Evolutionary conservation across 2,888 invertebrate species (phyloP).

Genomic region (Mesoligia furuncula): DNA sequence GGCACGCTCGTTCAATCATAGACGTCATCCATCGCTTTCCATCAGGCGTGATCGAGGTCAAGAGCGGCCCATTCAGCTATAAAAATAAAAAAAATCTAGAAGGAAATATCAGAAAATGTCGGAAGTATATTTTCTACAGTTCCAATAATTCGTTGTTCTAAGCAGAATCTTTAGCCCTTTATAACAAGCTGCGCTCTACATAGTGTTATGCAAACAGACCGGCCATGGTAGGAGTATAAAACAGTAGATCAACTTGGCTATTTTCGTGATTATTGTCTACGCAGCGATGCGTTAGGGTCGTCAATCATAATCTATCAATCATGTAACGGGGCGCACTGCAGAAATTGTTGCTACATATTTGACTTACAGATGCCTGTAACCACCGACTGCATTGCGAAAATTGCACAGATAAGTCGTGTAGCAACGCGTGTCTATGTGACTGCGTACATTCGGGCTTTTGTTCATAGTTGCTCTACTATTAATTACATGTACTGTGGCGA

Average conservation of each 20-base stretch:
- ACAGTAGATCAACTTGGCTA: constrained; percentile 15
- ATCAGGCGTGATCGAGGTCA: too few species aligned
- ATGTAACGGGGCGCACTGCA: background rate
- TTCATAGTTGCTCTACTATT: constrained; percentile 9
- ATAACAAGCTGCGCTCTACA: constrained; percentile 1
- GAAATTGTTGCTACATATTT: background rate
- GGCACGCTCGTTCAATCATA: too few species aligned
- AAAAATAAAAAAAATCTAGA: background rate
- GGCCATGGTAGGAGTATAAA: background rate
- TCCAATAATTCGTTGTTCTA: constrained; percentile 4
- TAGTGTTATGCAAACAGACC: constrained; percentile 40
- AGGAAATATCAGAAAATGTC: background rate
- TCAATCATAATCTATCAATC: background rate
- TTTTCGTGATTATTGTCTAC: background rate
- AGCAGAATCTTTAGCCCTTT: constrained; percentile 10
- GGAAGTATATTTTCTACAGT: background rate
- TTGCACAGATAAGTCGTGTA: background rate
- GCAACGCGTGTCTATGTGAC: background rate
- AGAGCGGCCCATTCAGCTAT: too few species aligned
- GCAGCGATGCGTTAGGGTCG: background rate
- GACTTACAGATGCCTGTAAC: background rate
- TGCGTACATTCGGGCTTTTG: background rate
- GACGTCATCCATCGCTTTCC: too few species aligned
- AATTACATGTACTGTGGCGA: constrained; percentile 2
- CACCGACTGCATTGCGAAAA: background rate